These are phyloP conservation scores for Hepsetus odoe DNA, from an alignment of 2,113 vertebrate genomes.

Conservation along the genomic window DNA sequence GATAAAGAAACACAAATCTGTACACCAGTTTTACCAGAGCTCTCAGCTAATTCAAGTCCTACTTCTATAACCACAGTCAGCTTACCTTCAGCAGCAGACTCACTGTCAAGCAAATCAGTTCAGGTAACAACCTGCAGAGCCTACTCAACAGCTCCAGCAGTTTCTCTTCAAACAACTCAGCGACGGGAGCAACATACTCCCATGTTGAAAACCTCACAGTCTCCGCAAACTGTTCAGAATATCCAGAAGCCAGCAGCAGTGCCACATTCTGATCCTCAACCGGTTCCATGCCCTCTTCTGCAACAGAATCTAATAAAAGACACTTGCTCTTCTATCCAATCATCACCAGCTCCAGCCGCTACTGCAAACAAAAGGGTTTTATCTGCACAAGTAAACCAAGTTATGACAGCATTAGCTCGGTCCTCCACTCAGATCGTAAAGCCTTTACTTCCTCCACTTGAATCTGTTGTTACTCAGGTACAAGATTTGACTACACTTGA, in stretches of 20 bases:
- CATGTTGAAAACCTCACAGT: neutral
- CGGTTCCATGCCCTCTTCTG: neutral
- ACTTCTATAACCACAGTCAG: neutral
- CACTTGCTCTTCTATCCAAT: neutral
- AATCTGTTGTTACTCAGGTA: neutral
- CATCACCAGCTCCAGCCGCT: neutral
- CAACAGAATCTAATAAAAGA: constrained; percentile 8
- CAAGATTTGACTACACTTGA: constrained; percentile 21
- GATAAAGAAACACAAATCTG: constrained; percentile 19
- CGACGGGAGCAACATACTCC: neutral
- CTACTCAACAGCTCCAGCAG: neutral
- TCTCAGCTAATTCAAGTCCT: constrained; percentile 4
- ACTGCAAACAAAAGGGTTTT: constrained; percentile 13
- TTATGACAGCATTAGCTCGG: neutral
- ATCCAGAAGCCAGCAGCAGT: constrained; percentile 1
- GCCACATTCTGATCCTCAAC: constrained; percentile 4
- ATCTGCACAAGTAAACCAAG: neutral
- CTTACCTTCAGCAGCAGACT: neutral
- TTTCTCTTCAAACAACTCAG: neutral
- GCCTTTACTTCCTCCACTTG: neutral
- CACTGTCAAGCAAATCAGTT: constrained; percentile 12
- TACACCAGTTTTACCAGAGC: neutral
- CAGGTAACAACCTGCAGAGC: constrained; percentile 13
- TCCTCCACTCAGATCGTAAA: constrained; percentile 13
- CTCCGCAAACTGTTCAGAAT: constrained; percentile 23